Evolutionary conservation across 92 coral and sea anemone genomes (phyloP).

Genomic region (Phenganax subtilis): DNA sequence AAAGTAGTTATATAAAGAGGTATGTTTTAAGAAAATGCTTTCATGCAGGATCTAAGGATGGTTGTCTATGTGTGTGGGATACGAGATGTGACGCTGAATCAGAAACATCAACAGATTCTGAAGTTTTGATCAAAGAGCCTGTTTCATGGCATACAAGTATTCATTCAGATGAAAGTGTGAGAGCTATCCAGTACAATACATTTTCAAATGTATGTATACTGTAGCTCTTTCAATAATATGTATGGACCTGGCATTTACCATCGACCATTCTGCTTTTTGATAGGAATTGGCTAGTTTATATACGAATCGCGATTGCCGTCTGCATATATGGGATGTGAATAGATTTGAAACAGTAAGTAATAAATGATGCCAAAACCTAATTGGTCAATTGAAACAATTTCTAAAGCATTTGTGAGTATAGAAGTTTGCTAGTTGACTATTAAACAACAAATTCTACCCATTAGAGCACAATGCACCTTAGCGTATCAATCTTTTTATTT

Average conservation of each 20-base stretch:
- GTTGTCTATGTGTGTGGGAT: conserved; percentile 77
- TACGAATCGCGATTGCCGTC: conserved; percentile 52
- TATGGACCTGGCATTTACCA: not conserved
- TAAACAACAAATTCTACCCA: not conserved
- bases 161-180: conserved; percentile 23
- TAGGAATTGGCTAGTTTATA: conserved; percentile 84
- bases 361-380: not conserved
- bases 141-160: conserved; percentile 12
- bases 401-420: not conserved
- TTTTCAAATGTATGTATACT: conserved; percentile 29
- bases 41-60: conserved; percentile 82
- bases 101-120: not conserved
- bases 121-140: conserved; percentile 19
- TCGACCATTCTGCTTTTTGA: not conserved
- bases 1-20: too few relatives aligned
- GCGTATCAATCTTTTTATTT: not conserved
- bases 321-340: conserved; percentile 80
- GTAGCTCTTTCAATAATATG: conserved; percentile 28
- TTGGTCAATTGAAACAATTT: not conserved
- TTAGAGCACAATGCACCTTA: not conserved
- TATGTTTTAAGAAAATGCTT: not conserved
- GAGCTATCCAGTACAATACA: conserved; percentile 36
- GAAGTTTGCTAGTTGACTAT: too few relatives aligned
- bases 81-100: conserved; percentile 27
- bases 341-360: conserved; percentile 52